Evolutionary conservation across 2,113 vertebrate genomes (phyloP).

Genomic region (Coptodon rendalli): DNA sequence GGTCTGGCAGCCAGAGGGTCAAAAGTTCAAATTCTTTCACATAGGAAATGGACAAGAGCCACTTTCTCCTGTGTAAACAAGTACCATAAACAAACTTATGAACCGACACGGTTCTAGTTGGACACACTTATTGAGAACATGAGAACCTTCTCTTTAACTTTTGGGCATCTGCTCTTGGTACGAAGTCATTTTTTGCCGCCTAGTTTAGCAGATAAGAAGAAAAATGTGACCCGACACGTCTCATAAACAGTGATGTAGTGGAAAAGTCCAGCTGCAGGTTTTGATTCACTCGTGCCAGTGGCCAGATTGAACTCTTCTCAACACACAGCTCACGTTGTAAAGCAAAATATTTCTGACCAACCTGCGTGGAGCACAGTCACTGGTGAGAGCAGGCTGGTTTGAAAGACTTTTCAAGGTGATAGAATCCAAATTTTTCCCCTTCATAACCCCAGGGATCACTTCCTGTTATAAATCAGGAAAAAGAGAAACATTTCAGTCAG

Average conservation of each 20-base stretch:
- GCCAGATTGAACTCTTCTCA: not conserved
- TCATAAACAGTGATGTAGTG: not conserved
- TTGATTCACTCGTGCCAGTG: not conserved
- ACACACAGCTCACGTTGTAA: not conserved
- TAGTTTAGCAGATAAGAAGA: not conserved
- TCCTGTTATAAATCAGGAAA: conserved; percentile 65
- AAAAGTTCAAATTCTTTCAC: not conserved
- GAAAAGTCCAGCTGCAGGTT: not conserved
- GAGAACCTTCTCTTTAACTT: not conserved
- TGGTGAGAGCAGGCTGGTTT: conserved; percentile 19
- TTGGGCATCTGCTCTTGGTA: not conserved
- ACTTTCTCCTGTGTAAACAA: not conserved
- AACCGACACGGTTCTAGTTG: not conserved
- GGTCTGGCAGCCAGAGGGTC: not conserved
- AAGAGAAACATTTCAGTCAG: not conserved
- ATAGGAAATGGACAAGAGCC: not conserved
- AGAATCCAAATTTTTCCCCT: conserved; percentile 77
- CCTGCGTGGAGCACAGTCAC: conserved; percentile 45
- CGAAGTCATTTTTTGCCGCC: not conserved
- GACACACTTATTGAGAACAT: not conserved
- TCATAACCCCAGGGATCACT: conserved; percentile 76
- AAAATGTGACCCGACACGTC: not conserved
- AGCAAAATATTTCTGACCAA: conserved; percentile 47
- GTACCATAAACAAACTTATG: not conserved
- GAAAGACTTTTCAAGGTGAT: conserved; percentile 57